These are phyloP conservation scores for Belonocnema kinseyi DNA, from an alignment of 1,140 invertebrate species.

Conservation along the genomic window DNA sequence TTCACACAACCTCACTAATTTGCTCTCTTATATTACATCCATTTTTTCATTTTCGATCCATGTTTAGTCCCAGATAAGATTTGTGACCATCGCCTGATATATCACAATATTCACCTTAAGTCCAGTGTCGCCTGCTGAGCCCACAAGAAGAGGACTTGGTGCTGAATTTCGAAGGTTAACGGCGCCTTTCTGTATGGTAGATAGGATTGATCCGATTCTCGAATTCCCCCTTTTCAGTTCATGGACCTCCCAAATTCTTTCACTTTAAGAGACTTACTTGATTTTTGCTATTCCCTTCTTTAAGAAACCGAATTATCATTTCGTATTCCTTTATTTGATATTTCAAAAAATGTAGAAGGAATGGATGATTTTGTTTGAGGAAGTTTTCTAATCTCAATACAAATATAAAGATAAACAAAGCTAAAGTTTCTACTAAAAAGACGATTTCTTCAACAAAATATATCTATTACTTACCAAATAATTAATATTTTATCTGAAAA, in stretches of 20 bases:
- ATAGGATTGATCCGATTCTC: constrained; percentile 2
- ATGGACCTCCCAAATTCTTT: constrained; percentile 36
- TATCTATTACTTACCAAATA: no score
- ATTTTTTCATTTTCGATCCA: not conserved
- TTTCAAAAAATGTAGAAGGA: no score
- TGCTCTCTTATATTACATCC: not conserved
- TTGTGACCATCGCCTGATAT: constrained; percentile 29
- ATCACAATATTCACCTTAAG: constrained; percentile 21
- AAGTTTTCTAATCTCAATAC: no score
- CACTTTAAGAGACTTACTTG: not conserved
- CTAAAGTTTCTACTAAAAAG: no score
- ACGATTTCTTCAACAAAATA: no score
- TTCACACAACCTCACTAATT: not conserved
- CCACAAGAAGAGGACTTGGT: constrained; percentile 22
- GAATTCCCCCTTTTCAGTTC: not conserved
- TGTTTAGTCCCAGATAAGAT: constrained; percentile 7
- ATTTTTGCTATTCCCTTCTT: not conserved
- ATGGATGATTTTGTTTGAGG: no score
- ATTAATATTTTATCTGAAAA: no score
- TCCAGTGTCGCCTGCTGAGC: constrained; percentile 33
- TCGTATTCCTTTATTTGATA: not conserved
- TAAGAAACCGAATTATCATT: not conserved
- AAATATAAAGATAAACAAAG: no score
- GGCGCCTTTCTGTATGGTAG: constrained; percentile 2
- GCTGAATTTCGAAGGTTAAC: constrained; percentile 26